Evolutionary conservation across 2,113 vertebrate species (phyloP).

Genomic region (Verasper variegatus): DNA sequence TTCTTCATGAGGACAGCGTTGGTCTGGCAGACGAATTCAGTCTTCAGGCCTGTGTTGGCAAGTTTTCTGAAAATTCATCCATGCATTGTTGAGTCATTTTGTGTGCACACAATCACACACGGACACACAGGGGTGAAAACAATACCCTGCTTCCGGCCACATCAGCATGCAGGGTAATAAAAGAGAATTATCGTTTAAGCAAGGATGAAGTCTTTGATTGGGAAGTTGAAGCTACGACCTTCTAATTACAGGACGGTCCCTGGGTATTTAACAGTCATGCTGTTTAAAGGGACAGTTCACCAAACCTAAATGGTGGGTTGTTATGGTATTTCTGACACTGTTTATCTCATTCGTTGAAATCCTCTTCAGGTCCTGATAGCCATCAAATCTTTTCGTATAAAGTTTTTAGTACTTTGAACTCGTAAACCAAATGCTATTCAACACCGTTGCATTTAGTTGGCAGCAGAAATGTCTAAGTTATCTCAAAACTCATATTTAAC

Average conservation of each 20-base stretch:
- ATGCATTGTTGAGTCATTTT: background rate
- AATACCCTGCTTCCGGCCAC: background rate
- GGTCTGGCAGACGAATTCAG: background rate
- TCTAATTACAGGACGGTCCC: background rate
- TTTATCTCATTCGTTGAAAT: no score
- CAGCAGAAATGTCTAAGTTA: background rate
- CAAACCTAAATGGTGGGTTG: no score
- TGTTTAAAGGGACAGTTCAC: background rate
- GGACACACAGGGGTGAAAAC: background rate
- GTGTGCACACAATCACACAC: background rate
- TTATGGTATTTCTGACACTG: background rate
- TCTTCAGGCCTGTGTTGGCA: background rate
- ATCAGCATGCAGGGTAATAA: background rate
- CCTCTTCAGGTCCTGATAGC: no score
- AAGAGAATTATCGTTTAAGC: background rate
- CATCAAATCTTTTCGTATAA: no score
- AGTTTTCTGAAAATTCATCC: background rate
- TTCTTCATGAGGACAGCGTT: no score
- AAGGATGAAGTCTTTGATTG: background rate
- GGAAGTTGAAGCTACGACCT: constrained; percentile 1
- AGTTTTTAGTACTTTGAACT: no score
- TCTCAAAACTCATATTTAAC: background rate
- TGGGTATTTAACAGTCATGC: background rate
- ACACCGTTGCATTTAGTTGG: no score
- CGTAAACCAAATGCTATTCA: no score